Base-by-base conservation (phyloP, 2,113 vertebrate species). In the Oriolus oriolus region DNA sequence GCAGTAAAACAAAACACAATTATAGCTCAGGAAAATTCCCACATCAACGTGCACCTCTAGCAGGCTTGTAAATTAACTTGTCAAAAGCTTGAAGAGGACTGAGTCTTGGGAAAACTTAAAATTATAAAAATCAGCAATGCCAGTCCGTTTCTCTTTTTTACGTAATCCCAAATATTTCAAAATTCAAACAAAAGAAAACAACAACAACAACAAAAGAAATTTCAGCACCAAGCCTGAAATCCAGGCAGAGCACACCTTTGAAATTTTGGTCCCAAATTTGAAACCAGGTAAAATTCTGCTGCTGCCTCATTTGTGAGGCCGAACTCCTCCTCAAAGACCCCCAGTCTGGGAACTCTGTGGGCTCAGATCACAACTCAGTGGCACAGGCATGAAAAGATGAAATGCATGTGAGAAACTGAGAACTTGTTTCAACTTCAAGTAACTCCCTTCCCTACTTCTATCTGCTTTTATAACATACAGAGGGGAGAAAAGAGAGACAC, bases 41-140 rank as follows among this genome's bases (percentile, higher is more conserved):
- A 53, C 33, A 84, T 78, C 73, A 81, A 33, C 0, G 2, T 31
- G 56, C 52, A 79, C 80, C 80, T 86, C 94, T 70, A 86, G 27
- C 26, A 93, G 56, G 27, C n/a, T 78, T 89, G 57, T 75, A 93
- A 93, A 94, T 90, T 88, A 85, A 78, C n/a, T 52, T 87, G 80
- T 75, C 86, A 87, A 89, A 81, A 60, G 16, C 68, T 87, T 0
- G 0, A 89, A 74, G 50, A 70, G 84, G 27, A 20, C 5, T 2
- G 42, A 75, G 37, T 66, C 80, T 42, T 78, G 68, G 65, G 60
- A 96, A 75, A 92, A 93, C 33, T 73, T 88, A 59, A 63, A 77
- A 63, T 52, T 53, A 21, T 56, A 78, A 75, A 93, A 93, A 78
- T 57, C 57, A 80, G 44, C 41, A 90, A 71, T 30, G 17, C 12